A percentile compares a stretch with the other conserved stretches of the same genome.
Evolutionary conservation across 1,140 invertebrate genomes (phyloP).

Genomic region (Lordiphosa stackelbergi): DNA sequence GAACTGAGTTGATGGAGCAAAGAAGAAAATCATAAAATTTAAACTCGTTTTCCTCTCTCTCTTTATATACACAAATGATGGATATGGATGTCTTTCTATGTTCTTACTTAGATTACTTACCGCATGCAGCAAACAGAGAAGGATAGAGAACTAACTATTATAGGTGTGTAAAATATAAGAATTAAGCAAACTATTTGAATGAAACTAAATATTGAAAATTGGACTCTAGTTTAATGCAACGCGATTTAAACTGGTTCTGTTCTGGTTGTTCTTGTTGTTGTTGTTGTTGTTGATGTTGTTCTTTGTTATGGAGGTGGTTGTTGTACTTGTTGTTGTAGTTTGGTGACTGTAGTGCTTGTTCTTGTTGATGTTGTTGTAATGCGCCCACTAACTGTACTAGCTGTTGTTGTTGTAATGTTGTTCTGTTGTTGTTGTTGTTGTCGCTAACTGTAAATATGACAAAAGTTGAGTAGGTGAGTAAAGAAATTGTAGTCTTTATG

Average conservation of each 20-base stretch:
- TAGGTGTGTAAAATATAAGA: no score
- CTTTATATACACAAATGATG: no score
- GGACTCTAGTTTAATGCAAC: conserved; percentile 12
- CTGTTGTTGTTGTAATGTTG: conserved; percentile 36
- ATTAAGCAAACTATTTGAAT: conserved; percentile 31
- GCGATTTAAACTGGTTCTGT: conserved; percentile 1
- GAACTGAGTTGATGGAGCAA: no score
- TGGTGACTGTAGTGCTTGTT: conserved; percentile 50
- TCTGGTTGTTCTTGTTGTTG: conserved; percentile 30
- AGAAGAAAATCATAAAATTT: no score
- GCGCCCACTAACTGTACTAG: conserved; percentile 18
- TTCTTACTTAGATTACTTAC: conserved; percentile 18
- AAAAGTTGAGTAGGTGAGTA: conserved; percentile 61
- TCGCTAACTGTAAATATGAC: conserved; percentile 70
- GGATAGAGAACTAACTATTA: conserved; percentile 7
- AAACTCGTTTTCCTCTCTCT: no score
- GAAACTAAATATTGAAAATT: conserved; percentile 11
- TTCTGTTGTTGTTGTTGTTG: conserved; percentile 22
- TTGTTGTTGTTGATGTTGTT: conserved; percentile 42
- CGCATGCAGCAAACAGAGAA: conserved; percentile 50
- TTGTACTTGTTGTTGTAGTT: conserved; percentile 36
- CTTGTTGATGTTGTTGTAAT: conserved; percentile 34
- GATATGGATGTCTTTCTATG: no score
- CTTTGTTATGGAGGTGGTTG: conserved; percentile 36
- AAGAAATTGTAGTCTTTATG: conserved; percentile 30